phyloP scores from a whole-genome alignment of 2,888 invertebrate genomes.

The Ferrisia virgata region DNA sequence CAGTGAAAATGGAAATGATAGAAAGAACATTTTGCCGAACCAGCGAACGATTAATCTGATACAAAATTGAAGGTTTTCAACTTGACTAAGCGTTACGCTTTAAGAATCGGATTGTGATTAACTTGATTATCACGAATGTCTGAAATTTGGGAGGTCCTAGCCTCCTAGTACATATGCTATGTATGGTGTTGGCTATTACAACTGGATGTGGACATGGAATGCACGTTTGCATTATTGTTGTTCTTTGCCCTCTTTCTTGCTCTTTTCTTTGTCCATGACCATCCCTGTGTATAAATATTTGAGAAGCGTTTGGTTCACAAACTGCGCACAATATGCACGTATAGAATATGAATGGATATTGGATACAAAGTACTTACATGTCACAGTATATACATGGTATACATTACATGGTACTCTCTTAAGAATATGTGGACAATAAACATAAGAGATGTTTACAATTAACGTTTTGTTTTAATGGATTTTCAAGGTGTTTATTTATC shows the following conservation, averaged over 20 bases:
- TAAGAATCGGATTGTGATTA: not conserved
- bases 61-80: not conserved
- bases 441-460: too few species aligned
- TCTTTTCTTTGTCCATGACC: not conserved
- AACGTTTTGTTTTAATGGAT: not conserved
- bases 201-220: not conserved
- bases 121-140: conserved; percentile 10
- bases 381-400: too few species aligned
- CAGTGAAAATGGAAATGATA: not conserved
- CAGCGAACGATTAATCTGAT: not conserved
- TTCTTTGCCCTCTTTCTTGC: not conserved
- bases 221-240: not conserved
- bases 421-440: too few species aligned
- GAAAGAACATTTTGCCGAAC: not conserved
- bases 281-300: not conserved
- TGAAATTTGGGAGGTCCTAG: conserved; percentile 4
- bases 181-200: too few species aligned
- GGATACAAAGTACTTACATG: conserved; percentile 16
- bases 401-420: too few species aligned
- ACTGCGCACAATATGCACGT: too few species aligned
- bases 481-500: not conserved
- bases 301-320: not conserved
- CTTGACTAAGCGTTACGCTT: not conserved
- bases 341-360: conserved; percentile 6
- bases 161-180: too few species aligned